Evolutionary conservation across 2,113 vertebrate species (phyloP), one percentile per base, ranked within the genome.

Genomic region (Myotis davidii): DNA sequence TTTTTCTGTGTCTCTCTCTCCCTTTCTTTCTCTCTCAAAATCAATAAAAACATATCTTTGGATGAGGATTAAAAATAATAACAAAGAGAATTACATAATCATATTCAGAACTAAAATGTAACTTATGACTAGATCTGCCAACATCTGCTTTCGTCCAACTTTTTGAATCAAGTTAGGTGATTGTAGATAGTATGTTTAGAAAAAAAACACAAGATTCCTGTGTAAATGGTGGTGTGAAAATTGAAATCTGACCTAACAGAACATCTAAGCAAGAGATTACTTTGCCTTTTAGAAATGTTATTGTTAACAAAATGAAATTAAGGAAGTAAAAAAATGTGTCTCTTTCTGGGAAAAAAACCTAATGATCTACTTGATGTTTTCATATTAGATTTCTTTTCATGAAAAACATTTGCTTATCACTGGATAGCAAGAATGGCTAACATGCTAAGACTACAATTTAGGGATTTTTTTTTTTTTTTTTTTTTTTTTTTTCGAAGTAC

Each of bases 321-420:
- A 56, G 59, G 69, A 94, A 65, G 64, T 94, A 86, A 94, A 39
- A 39, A 93, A 86, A 1, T 56, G 61, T 65, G 52, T 29, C 59
- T 86, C 25, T 50, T 23, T 67, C 29, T n/a, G 6, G 70, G 76
- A 89, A 93, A 86, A 32, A 72, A 94, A 48, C 34, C 65, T 39
- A 86, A 67, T 12, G 18, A 64, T 64, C 65, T 73, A 9, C 21
- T 42, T 18, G 29, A 34, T 34, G 34, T 67, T 93, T 86, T 65
- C 76, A 72, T 61, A 70, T 91, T 81, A 50, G 59, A 54, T 94
- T 90, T 94, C 73, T 82, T 78, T 91, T 89, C 90, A 78, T 69
- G 83, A 94, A 95, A 95, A 93, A 79, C 64, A 77, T 85, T 93
- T 88, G 91, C 69, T 56, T 97, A 52, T 88, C 74, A 39, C 76